Evolutionary conservation across 1,140 invertebrate genomes (phyloP).

Genomic region (Caenorhabditis briggsae): DNA sequence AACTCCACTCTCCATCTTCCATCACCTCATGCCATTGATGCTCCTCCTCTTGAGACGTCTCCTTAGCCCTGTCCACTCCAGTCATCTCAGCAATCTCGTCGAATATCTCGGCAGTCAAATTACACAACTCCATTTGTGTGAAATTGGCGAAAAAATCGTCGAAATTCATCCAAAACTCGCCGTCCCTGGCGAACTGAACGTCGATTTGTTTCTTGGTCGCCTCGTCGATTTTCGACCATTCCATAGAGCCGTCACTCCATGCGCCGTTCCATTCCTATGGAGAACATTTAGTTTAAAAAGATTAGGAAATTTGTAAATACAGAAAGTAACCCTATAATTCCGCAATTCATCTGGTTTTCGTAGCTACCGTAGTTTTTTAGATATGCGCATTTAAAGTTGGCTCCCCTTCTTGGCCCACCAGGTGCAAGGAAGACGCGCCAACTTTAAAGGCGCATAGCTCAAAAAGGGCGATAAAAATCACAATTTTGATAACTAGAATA

Average conservation of each 20-base stretch:
- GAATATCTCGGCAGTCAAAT: conserved; percentile 93
- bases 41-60: conserved; percentile 84
- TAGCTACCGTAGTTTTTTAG: no score
- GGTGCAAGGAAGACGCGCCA: no score
- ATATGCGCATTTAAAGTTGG: no score
- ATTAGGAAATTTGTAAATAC: no score
- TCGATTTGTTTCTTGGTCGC: conserved; percentile 89
- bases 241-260: conserved; percentile 90
- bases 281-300: no score
- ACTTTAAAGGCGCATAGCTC: no score
- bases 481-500: no score
- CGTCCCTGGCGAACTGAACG: conserved; percentile 92
- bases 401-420: no score
- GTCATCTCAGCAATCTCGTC: conserved; percentile 81
- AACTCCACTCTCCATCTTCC: conserved; percentile 19
- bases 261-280: conserved; percentile 93
- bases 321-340: no score
- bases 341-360: no score
- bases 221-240: conserved; percentile 94
- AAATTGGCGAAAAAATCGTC: conserved; percentile 79
- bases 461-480: no score
- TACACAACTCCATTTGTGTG: conserved; percentile 89
- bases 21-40: conserved; percentile 31
- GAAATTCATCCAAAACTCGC: conserved; percentile 83
- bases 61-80: conserved; percentile 87